Conservation (phyloP, 2,797 vertebrate species). For the Spinus olivaceus region DNA sequence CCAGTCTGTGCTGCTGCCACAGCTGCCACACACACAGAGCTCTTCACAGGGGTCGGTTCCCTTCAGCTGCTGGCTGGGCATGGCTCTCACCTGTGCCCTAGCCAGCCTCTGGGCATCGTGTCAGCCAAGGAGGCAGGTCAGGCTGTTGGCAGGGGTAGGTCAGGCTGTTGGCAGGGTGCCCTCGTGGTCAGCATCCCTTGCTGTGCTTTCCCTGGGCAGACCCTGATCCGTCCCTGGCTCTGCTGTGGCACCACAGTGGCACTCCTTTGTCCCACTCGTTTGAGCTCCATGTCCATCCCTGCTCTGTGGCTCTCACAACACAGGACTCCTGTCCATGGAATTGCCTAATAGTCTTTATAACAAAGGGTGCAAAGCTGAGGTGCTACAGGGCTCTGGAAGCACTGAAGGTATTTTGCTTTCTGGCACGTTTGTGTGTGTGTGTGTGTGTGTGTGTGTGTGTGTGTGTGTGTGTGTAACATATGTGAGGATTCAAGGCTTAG, state of each 20-base stretch:
- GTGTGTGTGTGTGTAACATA: neutral
- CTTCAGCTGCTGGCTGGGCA: neutral
- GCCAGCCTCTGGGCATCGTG: no score
- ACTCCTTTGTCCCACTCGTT: neutral
- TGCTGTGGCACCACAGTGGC: rapidly evolving
- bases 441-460: neutral
- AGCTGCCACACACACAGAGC: neutral
- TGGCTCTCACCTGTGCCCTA: neutral
- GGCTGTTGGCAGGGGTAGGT: neutral
- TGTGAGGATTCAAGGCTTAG: neutral
- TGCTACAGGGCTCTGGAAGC: neutral
- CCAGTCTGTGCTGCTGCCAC: neutral
- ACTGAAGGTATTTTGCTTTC: neutral
- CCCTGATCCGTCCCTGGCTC: neutral
- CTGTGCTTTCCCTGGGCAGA: neutral
- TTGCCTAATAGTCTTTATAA: neutral
- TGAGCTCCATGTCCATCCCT: neutral
- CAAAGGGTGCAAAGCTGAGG: neutral
- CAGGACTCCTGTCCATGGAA: neutral
- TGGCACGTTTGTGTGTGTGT: rapidly evolving
- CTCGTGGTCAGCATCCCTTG: neutral
- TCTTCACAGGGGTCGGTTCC: neutral
- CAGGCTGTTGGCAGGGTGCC: neutral
- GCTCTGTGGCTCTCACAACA: rapidly evolving
- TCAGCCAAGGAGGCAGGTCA: neutral